Percentiles rank a stretch among this genome's conserved stretches.
Evolutionary conservation across 2,888 invertebrate species (phyloP).

Genomic region (Torymus auratus): DNA sequence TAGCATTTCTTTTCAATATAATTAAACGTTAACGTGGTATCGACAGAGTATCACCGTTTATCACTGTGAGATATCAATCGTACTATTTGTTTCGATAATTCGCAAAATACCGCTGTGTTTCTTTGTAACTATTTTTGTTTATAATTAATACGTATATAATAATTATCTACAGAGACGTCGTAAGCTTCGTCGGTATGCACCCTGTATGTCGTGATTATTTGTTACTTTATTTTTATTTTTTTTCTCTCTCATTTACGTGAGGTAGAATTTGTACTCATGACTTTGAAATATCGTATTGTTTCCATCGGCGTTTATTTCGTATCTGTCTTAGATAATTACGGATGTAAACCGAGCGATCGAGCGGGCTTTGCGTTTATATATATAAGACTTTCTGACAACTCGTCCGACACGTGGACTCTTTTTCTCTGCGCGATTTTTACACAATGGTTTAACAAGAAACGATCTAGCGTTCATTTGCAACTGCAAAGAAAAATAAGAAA

Average conservation of each 20-base stretch:
- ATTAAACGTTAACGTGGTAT: slow-evolving; percentile 54
- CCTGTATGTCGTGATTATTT: slow-evolving; percentile 72
- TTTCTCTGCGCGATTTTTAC: slow-evolving; percentile 15
- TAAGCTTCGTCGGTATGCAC: slow-evolving; percentile 70
- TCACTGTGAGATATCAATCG: slow-evolving; percentile 61
- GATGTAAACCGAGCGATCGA: slow-evolving; percentile 38
- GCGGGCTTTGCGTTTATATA: slow-evolving; percentile 17
- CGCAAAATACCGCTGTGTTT: slow-evolving; percentile 65
- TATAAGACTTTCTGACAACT: not conserved
- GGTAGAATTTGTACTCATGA: slow-evolving; percentile 75
- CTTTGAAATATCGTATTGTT: slow-evolving; percentile 66
- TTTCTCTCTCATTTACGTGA: slow-evolving; percentile 60
- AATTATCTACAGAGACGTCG: slow-evolving; percentile 68
- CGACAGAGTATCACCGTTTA: slow-evolving; percentile 61
- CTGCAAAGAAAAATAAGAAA: slow-evolving; percentile 40
- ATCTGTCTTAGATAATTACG: slow-evolving; percentile 36
- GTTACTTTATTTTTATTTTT: slow-evolving; percentile 34
- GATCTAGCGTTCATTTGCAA: slow-evolving; percentile 29
- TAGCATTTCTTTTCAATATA: slow-evolving; percentile 45
- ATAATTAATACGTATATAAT: slow-evolving; percentile 60
- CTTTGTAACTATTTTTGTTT: slow-evolving; percentile 40
- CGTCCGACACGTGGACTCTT: slow-evolving; percentile 13
- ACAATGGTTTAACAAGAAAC: slow-evolving; percentile 36
- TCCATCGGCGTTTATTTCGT: slow-evolving; percentile 47
- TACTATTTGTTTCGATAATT: slow-evolving; percentile 56